Evolutionary conservation across 2,797 vertebrate genomes (phyloP), one percentile per base, ranked within the genome.

Genomic region (Neomorphus geoffroyi): DNA sequence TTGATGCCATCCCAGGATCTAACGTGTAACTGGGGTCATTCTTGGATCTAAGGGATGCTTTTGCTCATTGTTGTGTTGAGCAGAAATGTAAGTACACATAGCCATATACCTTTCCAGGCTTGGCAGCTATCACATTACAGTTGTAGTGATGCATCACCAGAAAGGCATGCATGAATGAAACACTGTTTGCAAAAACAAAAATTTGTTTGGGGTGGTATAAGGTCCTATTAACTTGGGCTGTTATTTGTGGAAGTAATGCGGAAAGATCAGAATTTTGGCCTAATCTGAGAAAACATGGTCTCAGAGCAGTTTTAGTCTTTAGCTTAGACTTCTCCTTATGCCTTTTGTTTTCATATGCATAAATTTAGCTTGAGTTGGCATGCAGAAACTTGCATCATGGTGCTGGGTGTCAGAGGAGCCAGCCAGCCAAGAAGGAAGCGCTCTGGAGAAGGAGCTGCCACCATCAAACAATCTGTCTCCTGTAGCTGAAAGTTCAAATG

Each of bases 121-220:
- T 92, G 88, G 94, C 86, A 85, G 83, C 67, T 51, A 24, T 65
- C n/a, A 50, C 53, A 24, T 92, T 90, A 24, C 56, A 57, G 37
- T 61, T 77, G 80, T 86, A 70, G 67, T 3, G 18, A n/a, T 88
- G 83, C 45, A 70, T 82, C 85, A 57, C 70, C 39, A 67, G 77
- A 83, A 86, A 95, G 93, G 81, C 32, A 6, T 18, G 48, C 17
- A 51, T 73, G 85, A 77, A 79, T 60, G 62, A 80, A 92, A 35
- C 26, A 4, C 43, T 72, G 82, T 90, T 92, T 92, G 90, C 58
- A 91, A 95, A 92, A 88, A 33, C 48, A 73, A 88, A 91, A 77
- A 39, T 27, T 48, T 54, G 24, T 92, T 92, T 94, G 72, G 91
- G 50, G 50, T 88, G 81, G 64, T 83, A 94, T 94, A 92, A 88